A percentile compares a stretch with the other conserved stretches of the same genome.
phyloP scores from a whole-genome alignment of 1,140 invertebrate genomes.

The Drosophila kohkoa region DNA sequence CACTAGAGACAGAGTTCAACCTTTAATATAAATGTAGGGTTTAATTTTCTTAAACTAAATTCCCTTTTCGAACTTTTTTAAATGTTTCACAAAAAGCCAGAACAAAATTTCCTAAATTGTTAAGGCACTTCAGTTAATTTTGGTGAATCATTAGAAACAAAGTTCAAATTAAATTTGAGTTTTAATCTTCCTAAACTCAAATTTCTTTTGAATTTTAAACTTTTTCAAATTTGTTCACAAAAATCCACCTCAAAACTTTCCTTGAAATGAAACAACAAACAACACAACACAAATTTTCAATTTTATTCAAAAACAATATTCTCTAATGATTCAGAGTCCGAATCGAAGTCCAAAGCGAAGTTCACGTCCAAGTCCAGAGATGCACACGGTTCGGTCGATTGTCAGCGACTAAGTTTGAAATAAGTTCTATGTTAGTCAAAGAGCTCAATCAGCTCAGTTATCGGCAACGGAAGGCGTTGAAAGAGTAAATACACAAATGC shows the following conservation, averaged over 20 bases:
- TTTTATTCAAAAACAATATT: slow-evolving; percentile 16
- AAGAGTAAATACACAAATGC: slow-evolving; percentile 59
- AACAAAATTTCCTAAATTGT: too few species aligned
- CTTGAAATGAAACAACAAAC: slow-evolving; percentile 46
- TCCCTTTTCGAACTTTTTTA: too few species aligned
- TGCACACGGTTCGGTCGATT: slow-evolving; percentile 25
- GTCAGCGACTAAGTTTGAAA: slow-evolving; percentile 58
- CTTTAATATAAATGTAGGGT: too few species aligned
- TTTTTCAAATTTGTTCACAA: not conserved
- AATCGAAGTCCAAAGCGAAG: not conserved
- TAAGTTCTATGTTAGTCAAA: slow-evolving; percentile 12
- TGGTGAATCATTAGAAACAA: too few species aligned
- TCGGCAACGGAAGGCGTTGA: slow-evolving; percentile 53
- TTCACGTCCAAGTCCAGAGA: not conserved
- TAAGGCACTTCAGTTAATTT: too few species aligned
- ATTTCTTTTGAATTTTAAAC: not conserved
- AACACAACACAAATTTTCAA: slow-evolving; percentile 23
- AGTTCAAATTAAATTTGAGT: too few species aligned
- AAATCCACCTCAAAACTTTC: not conserved
- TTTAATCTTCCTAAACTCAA: not conserved
- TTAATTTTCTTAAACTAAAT: too few species aligned
- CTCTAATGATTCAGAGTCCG: not conserved
- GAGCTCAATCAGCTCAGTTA: slow-evolving; percentile 10
- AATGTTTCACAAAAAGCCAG: too few species aligned
- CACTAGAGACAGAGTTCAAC: too few species aligned